Conservation (phyloP, 30 jellyfish, hydroid and myxozoan species). For the Mastigias papua region DNA sequence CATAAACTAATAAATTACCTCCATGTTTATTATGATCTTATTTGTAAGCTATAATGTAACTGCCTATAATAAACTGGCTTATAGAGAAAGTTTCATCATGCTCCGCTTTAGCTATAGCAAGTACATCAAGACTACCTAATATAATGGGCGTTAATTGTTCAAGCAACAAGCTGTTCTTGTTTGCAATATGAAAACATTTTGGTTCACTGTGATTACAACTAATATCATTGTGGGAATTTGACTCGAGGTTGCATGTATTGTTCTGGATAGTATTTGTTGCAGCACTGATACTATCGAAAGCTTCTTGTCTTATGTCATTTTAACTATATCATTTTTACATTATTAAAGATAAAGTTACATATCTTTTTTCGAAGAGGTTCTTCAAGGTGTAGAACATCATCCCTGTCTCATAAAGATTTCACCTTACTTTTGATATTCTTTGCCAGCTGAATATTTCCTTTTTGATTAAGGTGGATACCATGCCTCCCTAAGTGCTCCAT, state of each 20-base stretch:
- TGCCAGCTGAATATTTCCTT: constrained; percentile 23
- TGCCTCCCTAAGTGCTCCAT: constrained; percentile 22
- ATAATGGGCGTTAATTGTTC: background rate
- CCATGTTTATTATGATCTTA: background rate
- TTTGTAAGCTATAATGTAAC: background rate
- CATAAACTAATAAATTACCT: background rate
- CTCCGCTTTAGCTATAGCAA: background rate
- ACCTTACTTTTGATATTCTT: constrained; percentile 3
- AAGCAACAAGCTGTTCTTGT: too few species aligned
- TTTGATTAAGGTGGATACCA: constrained; percentile 11
- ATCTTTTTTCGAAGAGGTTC: background rate
- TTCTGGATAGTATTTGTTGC: too few species aligned
- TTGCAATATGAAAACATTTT: too few species aligned
- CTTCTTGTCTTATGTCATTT: too few species aligned
- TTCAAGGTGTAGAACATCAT: background rate
- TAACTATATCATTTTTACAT: too few species aligned
- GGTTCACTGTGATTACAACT: too few species aligned
- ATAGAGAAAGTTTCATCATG: background rate
- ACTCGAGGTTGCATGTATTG: too few species aligned
- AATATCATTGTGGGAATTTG: too few species aligned
- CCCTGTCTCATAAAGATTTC: constrained; percentile 2
- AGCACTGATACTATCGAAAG: too few species aligned
- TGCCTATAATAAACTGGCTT: constrained; percentile 4
- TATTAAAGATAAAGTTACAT: too few species aligned
- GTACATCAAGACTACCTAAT: background rate